phyloP scores from a whole-genome alignment of 1,140 invertebrate species.

The Dreissena rostriformis region DNA sequence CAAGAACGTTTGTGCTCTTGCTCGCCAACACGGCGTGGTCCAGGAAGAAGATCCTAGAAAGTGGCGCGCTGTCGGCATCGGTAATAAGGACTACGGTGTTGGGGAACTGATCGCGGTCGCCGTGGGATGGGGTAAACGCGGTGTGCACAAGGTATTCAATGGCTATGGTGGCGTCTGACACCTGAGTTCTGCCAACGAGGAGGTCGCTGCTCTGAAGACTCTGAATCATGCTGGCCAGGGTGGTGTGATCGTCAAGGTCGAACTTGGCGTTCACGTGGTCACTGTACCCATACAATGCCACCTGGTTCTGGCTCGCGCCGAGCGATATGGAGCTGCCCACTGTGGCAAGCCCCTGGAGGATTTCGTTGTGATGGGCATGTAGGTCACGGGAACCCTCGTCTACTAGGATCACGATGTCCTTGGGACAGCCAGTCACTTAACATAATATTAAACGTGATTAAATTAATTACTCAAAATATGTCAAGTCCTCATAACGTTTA shows the following conservation, averaged over 20 bases:
- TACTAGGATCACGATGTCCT: constrained; percentile 28
- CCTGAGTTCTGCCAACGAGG: not conserved
- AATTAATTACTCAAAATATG: not conserved
- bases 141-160: constrained; percentile 8
- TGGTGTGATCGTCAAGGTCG: not conserved
- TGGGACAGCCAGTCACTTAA: constrained; percentile 22
- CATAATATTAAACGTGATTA: not conserved
- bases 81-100: too few relatives aligned
- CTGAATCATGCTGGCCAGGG: not conserved
- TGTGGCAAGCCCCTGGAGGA: not conserved
- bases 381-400: constrained; percentile 1
- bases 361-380: not conserved
- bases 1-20: too few relatives aligned
- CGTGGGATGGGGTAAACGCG: not conserved
- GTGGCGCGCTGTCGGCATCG: too few relatives aligned
- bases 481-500: not conserved
- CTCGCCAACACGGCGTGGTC: too few relatives aligned
- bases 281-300: constrained; percentile 4
- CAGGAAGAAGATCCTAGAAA: too few relatives aligned
- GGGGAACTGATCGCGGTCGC: constrained; percentile 3
- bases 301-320: constrained; percentile 13
- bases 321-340: not conserved
- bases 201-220: not conserved
- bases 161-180: not conserved
- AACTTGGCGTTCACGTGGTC: not conserved